Percentiles rank a stretch among this genome's conserved stretches.
Evolutionary conservation across 1,140 invertebrate species (phyloP).

Genomic region (Drosophila athabasca): DNA sequence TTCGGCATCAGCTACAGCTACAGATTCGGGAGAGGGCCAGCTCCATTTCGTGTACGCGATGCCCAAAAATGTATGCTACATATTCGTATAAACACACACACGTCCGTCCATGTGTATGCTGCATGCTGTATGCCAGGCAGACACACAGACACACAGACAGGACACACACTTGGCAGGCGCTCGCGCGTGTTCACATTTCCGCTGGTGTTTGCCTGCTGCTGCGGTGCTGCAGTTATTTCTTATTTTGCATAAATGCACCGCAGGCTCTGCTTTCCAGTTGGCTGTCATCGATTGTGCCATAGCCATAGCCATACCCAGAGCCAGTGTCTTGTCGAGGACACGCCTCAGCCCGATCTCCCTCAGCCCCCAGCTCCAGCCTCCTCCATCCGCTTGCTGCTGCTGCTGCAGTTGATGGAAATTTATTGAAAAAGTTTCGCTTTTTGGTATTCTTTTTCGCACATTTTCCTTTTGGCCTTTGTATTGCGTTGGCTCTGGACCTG

Average conservation of each 20-base stretch:
- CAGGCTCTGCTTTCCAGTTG: constrained; percentile 75
- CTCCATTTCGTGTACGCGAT: constrained; percentile 59
- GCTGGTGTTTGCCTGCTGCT: constrained; percentile 33
- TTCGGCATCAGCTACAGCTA: constrained; percentile 12
- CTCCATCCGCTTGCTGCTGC: constrained; percentile 16
- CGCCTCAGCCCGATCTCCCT: constrained; percentile 14
- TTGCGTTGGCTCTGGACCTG: constrained; percentile 38
- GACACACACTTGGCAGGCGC: constrained; percentile 39
- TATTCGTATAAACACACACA: constrained; percentile 13
- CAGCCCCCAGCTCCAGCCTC: background rate
- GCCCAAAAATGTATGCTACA: constrained; percentile 68
- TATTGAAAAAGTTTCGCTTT: constrained; percentile 81
- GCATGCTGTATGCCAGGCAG: too few relatives aligned
- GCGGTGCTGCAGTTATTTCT: constrained; percentile 68
- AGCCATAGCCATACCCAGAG: constrained; percentile 18
- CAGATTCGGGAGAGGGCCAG: constrained; percentile 24
- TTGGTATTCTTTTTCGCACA: constrained; percentile 49
- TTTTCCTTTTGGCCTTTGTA: constrained; percentile 65
- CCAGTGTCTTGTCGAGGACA: constrained; percentile 67
- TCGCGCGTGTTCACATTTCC: constrained; percentile 49
- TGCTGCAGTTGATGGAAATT: constrained; percentile 74
- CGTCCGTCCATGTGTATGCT: background rate
- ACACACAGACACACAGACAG: constrained; percentile 3
- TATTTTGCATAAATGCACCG: constrained; percentile 81
- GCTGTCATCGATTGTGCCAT: constrained; percentile 76